These are phyloP conservation scores for Yponomeuta evonymella DNA, from an alignment of 2,888 invertebrate species.

Conservation along the genomic window DNA sequence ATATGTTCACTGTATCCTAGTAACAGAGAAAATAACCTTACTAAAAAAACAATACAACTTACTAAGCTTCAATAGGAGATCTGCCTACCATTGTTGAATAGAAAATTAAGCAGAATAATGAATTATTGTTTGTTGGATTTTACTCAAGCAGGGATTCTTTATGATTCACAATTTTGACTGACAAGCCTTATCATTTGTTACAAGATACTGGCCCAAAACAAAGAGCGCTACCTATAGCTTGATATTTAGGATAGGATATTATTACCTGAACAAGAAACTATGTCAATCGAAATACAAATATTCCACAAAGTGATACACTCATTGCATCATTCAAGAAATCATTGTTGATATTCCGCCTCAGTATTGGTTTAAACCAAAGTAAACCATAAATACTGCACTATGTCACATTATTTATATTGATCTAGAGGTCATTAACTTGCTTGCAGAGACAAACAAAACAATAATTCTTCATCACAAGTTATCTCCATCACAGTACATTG, in stretches of 20 bases:
- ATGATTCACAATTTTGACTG: not conserved
- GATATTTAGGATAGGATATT: too few species aligned
- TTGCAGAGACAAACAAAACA: slow-evolving; percentile 8
- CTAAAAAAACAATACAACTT: not conserved
- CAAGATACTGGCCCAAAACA: not conserved
- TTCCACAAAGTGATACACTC: too few species aligned
- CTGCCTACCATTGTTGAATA: not conserved
- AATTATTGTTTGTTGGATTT: not conserved
- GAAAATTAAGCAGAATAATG: not conserved
- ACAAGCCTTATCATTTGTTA: not conserved
- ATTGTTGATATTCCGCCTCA: not conserved
- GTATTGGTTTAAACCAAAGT: not conserved
- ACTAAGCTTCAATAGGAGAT: too few species aligned
- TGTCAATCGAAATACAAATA: too few species aligned
- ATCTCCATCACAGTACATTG: not conserved
- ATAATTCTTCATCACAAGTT: not conserved
- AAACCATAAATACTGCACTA: slow-evolving; percentile 6
- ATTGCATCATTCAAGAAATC: too few species aligned
- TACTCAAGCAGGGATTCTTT: not conserved
- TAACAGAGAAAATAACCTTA: slow-evolving; percentile 28
- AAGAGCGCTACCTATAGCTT: not conserved
- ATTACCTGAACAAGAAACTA: too few species aligned
- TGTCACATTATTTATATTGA: not conserved
- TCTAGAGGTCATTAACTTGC: slow-evolving; percentile 7
- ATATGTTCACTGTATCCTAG: slow-evolving; percentile 93